Evolutionary conservation across 23 tunicate species (phyloP), one percentile per base, ranked within the genome.

Genomic region (Pegea sp.): DNA sequence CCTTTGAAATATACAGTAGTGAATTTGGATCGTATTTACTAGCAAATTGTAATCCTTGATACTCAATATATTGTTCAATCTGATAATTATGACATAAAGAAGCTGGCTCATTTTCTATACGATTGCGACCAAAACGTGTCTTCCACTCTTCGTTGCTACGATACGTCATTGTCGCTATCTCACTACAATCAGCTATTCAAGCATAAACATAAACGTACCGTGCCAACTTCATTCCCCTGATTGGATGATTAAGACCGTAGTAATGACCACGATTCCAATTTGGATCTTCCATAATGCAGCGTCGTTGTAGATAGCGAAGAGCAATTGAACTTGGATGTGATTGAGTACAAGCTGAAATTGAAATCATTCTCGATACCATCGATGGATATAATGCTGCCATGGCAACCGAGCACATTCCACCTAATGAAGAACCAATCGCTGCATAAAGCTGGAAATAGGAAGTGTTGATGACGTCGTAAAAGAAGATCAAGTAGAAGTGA

Each of bases 331-430:
- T 62, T 1, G 95, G 95, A 33, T 63, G 67, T 1, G 95, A 64
- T 31, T 84, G 64, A 13, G 84, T 44, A 44, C 84, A 69, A 11
- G 84, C 76, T 2, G 84, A 74, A 4, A 84, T 69, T 19, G 76
- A 62, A 22, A 84, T 76, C 58, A 84, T 22, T 32, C 80, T 69
- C 20, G 42, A 22, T 0, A 84, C 72, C 42, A 46, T 63, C 3
- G 62, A 58, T 8, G 95, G 95, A 52, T 84, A 74, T 29, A 84
- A 28, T 21, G 81, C 69, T 38, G 95, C 76, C 72, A 67, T 76
- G 26, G 95, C 62, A 38, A 84, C 63, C 42, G 95, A 84, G 58
- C 95, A 84, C 95, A 84, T 84, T 46, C 95, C 95, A 62, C 95
- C 95, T 3, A 84, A 57, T 16, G 84, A 73, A n/a, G 95, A 69